Evolutionary conservation across 2,113 vertebrate genomes (phyloP).

Genomic region (Macroglossus sobrinus): DNA sequence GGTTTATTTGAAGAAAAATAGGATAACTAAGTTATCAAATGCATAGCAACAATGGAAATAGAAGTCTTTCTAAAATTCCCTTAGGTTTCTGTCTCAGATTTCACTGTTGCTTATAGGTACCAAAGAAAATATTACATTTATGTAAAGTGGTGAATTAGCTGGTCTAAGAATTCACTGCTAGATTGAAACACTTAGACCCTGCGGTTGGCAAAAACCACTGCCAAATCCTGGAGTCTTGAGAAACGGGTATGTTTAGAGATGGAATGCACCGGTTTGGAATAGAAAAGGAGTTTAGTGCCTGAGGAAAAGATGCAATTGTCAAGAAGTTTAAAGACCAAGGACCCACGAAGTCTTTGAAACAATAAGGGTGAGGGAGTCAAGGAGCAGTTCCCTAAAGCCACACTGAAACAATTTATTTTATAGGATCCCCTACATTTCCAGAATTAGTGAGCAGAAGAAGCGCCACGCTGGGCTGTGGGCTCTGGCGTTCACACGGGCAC

Average conservation of each 20-base stretch:
- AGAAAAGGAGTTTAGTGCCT: background rate
- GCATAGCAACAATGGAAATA: background rate
- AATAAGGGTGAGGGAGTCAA: constrained; percentile 58
- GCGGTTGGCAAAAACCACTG: constrained; percentile 35
- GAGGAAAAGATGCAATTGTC: constrained; percentile 44
- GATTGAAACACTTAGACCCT: background rate
- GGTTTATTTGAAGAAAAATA: background rate
- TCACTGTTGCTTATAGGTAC: background rate
- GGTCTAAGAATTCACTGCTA: background rate
- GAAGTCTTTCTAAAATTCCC: background rate
- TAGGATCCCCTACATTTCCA: constrained; percentile 52
- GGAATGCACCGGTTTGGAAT: background rate
- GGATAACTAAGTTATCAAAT: constrained; percentile 8
- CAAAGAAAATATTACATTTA: constrained; percentile 23
- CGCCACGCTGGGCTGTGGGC: constrained; percentile 42
- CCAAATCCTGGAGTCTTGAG: constrained; percentile 13
- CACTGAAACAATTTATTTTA: constrained; percentile 60
- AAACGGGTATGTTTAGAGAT: background rate
- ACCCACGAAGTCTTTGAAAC: constrained; percentile 46
- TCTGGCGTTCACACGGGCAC: background rate
- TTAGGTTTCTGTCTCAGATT: background rate
- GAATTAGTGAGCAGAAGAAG: constrained; percentile 40
- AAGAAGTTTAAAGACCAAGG: constrained; percentile 51
- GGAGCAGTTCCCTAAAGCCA: constrained; percentile 64
- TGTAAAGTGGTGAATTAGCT: constrained; percentile 5